These are phyloP conservation scores for Mesocentrotus franciscanus DNA, from an alignment of 53 echinoderm and acorn worm genomes.

Conservation along the genomic window DNA sequence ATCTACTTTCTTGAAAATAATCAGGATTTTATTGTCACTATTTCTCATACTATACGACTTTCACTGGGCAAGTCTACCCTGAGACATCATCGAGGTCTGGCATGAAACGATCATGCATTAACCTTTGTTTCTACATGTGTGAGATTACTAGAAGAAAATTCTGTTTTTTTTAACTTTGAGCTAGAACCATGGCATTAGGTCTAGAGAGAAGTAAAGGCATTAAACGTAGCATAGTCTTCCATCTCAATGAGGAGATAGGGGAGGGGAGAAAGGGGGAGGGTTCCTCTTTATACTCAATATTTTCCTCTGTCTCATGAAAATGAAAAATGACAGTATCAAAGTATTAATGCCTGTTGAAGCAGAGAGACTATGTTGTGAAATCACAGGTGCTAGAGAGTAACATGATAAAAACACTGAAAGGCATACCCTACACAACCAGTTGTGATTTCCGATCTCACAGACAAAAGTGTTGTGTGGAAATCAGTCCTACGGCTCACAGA, in stretches of 20 bases:
- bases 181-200: no score
- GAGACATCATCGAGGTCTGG: no score
- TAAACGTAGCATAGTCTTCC: no score
- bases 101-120: no score
- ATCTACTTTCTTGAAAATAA: no score
- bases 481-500: background rate
- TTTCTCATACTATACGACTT: no score
- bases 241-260: background rate
- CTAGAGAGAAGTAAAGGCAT: no score
- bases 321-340: background rate
- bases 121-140: no score
- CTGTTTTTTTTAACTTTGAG: no score
- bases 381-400: constrained; percentile 51
- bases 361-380: constrained; percentile 2
- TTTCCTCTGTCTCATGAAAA: background rate
- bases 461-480: background rate
- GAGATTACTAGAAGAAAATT: no score
- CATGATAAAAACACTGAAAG: constrained; percentile 33
- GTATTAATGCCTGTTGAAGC: background rate
- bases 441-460: constrained; percentile 60
- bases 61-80: no score
- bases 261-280: background rate
- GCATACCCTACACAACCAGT: constrained; percentile 41
- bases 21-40: no score
- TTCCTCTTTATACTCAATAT: background rate